Evolutionary conservation across 1,140 invertebrate species (phyloP), one percentile per base, ranked within the genome.

Genomic region (Drosophila seguyi): DNA sequence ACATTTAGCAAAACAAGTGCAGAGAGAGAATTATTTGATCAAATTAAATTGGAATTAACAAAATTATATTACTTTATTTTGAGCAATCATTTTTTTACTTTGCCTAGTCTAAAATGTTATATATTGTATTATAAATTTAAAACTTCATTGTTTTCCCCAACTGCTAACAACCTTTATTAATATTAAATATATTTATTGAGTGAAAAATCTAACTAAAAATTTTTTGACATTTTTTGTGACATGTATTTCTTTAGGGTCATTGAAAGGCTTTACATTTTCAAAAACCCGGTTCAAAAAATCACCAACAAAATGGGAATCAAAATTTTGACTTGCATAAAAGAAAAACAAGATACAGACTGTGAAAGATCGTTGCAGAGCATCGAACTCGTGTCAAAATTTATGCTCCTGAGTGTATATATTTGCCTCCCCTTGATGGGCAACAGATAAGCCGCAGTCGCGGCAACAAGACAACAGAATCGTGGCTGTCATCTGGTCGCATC

Each of bases 401-500:
- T 71, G 29, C 13, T 29, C 29, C 11, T 27, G 42, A 72, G 50
- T 71, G 42, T 47, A 57, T 57, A 39, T 34, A 39, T 47, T 57
- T 57, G 11, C 42, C 36, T 47, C 14, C 52, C 42, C 34, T 29
- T 71, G 68, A 66, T 69, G 65, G 65, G 36, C 36, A 52, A n/a
- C 60, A 68, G 36, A 68, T 48, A 68, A 68, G 36, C 36, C 60
- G 36, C 36, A 25, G 20, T 36, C 18, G 42, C 42, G 34, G 20
- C 52, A n/a, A n/a, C 7, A 71, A 39, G 18, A 38, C 25, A 34
- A 45, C 16, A 14, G 31, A 44, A 38, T 31, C 55, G 34, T 31
- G 10, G 25, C 18, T 68, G 65, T 69, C 67, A 71, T 71, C 65
- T 56, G 68, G 34, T 31, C 41, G 66, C 34, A 71, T 71, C 68